phyloP scores from a whole-genome alignment of 2,113 vertebrate species.

The Toxostoma redivivum region DNA sequence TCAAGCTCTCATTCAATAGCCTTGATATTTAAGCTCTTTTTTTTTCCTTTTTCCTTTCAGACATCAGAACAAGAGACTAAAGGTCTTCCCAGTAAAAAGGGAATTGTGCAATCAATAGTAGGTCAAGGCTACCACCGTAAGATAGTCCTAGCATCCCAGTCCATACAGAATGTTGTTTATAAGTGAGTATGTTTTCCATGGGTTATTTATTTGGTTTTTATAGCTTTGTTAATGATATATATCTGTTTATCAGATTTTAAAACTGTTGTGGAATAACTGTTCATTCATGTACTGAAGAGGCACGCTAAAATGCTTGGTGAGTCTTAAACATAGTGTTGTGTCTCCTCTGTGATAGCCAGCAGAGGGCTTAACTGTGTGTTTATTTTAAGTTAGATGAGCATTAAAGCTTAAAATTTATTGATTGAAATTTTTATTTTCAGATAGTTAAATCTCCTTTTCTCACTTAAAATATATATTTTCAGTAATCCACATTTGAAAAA shows the following conservation, averaged over 20 bases:
- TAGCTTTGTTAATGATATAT: neutral
- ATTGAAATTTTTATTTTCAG: neutral
- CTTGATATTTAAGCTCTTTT: neutral
- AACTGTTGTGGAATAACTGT: neutral
- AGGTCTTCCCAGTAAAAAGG: slow-evolving; percentile 96
- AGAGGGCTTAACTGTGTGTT: neutral
- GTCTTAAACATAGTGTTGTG: neutral
- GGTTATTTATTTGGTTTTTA: neutral
- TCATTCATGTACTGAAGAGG: neutral
- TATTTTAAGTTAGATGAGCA: neutral
- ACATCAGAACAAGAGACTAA: slow-evolving; percentile 96
- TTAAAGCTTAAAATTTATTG: neutral
- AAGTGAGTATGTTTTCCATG: slow-evolving; percentile 78
- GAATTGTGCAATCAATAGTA: slow-evolving; percentile 96
- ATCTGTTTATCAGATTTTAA: neutral
- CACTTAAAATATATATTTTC: neutral
- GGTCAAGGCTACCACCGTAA: slow-evolving; percentile 98
- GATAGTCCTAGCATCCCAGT: slow-evolving; percentile 94
- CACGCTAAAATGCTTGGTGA: neutral
- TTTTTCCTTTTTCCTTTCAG: slow-evolving; percentile 65
- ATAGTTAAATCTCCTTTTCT: neutral
- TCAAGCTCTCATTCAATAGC: neutral
- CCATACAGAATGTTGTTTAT: slow-evolving; percentile 91
- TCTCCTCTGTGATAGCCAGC: neutral
- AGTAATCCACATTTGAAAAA: neutral